Conservation (phyloP, 1,140 invertebrate species). For the Leptinotarsa lineolata region DNA sequence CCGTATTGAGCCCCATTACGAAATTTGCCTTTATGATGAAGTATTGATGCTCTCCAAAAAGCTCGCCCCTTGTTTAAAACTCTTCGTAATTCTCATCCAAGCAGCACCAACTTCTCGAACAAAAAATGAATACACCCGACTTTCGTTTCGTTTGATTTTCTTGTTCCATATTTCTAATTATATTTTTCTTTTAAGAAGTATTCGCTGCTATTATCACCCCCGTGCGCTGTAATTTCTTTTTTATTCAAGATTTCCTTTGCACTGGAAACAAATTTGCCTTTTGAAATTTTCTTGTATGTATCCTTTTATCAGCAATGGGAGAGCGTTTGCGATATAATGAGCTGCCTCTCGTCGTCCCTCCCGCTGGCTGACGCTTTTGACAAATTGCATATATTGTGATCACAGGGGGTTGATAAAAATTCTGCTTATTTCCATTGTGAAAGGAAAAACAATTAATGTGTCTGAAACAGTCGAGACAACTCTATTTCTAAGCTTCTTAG, state of each 20-base stretch:
- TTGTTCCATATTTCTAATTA: slow-evolving; percentile 52
- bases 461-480: slow-evolving; percentile 43
- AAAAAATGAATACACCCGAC: slow-evolving; percentile 28
- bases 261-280: slow-evolving; percentile 51
- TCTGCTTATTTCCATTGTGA: slow-evolving; percentile 8
- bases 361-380: slow-evolving; percentile 28
- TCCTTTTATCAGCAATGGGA: slow-evolving; percentile 48
- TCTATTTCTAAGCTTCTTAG: not conserved
- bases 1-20: not conserved
- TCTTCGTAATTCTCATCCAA: slow-evolving; percentile 22
- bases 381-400: slow-evolving; percentile 54
- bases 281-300: slow-evolving; percentile 53
- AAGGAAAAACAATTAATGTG: slow-evolving; percentile 48
- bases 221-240: slow-evolving; percentile 47
- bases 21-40: not conserved
- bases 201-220: slow-evolving; percentile 50
- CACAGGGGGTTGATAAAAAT: slow-evolving; percentile 53
- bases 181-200: slow-evolving; percentile 50
- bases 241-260: slow-evolving; percentile 34
- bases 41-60: not conserved
- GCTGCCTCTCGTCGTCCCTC: slow-evolving; percentile 27
- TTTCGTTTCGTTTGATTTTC: slow-evolving; percentile 46
- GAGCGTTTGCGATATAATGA: slow-evolving; percentile 48
- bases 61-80: not conserved
- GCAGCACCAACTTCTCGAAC: slow-evolving; percentile 31